phyloP scores from a whole-genome alignment of 2,113 vertebrate species.

The Oreochromis tanganicae region DNA sequence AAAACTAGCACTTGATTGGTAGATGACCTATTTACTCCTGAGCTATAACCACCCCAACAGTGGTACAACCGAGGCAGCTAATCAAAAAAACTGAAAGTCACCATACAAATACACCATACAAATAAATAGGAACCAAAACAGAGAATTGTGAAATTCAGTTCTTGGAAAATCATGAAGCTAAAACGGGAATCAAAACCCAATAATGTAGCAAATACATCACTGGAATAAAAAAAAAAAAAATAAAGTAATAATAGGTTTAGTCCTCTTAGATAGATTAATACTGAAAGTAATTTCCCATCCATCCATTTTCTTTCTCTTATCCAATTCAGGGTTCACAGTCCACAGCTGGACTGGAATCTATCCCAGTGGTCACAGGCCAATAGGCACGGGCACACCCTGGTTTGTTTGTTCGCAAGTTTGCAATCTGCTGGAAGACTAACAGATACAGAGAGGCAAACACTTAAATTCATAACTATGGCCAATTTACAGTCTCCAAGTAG shows the following conservation, averaged over 20 bases:
- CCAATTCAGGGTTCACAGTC: too few species aligned
- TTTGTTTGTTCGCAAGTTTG: too few species aligned
- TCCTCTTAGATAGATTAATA: too few species aligned
- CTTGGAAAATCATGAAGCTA: not conserved
- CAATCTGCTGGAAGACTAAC: too few species aligned
- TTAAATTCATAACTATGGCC: too few species aligned
- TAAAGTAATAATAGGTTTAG: not conserved
- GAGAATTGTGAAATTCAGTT: not conserved
- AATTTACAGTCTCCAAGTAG: too few species aligned
- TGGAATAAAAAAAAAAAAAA: not conserved
- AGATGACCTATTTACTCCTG: not conserved
- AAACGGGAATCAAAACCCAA: not conserved
- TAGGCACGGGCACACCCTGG: too few species aligned
- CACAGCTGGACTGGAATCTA: too few species aligned
- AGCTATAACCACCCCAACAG: not conserved
- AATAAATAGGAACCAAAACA: not conserved
- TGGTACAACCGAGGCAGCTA: rapidly evolving
- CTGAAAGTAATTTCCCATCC: too few species aligned
- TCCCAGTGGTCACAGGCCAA: too few species aligned
- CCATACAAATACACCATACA: not conserved
- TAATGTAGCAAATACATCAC: not conserved
- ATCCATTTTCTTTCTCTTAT: too few species aligned
- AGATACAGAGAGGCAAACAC: too few species aligned
- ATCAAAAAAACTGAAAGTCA: not conserved
- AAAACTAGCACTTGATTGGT: not conserved